Percentiles rank a stretch among this genome's conserved stretches.
Evolutionary conservation across 35 echinoderm and acorn worm genomes (phyloP).

Genomic region (Heliocidaris erythrogramma): DNA sequence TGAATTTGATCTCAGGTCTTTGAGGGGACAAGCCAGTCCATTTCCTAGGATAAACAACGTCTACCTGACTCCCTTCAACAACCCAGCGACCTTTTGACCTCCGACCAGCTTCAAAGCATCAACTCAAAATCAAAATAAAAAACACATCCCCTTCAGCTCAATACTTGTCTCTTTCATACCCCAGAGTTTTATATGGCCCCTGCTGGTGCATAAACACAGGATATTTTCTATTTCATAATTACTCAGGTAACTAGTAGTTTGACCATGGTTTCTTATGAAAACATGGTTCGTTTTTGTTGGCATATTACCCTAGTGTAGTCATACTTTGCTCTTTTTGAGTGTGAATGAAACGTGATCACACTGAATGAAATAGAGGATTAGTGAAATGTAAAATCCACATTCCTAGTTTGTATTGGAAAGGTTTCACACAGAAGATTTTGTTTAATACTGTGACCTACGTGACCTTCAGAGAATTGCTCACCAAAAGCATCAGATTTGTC

Average conservation of each 20-base stretch:
- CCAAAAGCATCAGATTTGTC: too few relatives aligned
- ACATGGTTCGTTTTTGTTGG: neutral
- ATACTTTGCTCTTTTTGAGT: neutral
- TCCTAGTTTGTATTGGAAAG: neutral
- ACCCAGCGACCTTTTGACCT: slow-evolving; percentile 22
- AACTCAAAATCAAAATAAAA: neutral
- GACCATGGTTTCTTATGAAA: slow-evolving; percentile 23
- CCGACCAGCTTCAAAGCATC: slow-evolving; percentile 4
- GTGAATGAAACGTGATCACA: neutral
- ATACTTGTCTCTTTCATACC: neutral
- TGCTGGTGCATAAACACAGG: slow-evolving; percentile 17
- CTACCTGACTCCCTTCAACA: slow-evolving; percentile 36
- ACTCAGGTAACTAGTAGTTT: slow-evolving; percentile 9
- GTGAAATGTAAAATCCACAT: neutral
- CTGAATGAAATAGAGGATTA: neutral
- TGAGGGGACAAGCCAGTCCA: neutral
- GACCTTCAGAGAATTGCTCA: neutral
- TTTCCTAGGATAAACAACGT: slow-evolving; percentile 36
- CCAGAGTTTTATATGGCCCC: slow-evolving; percentile 35
- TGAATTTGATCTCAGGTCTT: neutral
- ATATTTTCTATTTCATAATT: slow-evolving; percentile 36
- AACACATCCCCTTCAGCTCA: neutral
- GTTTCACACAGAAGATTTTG: neutral
- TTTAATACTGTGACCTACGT: too few relatives aligned
- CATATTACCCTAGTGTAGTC: neutral